Conservation (phyloP, 1,140 invertebrate genomes). For the Solenopsis invicta region DNA sequence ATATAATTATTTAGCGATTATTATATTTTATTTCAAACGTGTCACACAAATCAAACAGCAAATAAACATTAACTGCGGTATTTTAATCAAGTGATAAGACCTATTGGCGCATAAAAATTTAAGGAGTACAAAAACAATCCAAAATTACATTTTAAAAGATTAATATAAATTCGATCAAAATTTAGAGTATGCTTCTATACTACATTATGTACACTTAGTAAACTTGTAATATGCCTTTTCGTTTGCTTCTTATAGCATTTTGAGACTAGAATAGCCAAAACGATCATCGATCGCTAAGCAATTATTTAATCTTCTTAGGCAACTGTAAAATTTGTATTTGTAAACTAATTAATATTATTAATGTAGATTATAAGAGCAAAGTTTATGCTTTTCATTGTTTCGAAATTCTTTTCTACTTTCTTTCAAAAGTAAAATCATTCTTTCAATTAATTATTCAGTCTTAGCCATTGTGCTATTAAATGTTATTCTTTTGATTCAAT, state of each 20-base stretch:
- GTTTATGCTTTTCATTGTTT: constrained; percentile 3
- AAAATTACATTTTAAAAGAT: not conserved
- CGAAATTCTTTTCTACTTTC: not conserved
- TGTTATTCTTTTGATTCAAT: constrained; percentile 62
- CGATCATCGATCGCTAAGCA: constrained; percentile 7
- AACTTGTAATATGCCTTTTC: constrained; percentile 76
- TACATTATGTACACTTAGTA: constrained; percentile 85
- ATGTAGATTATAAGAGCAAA: constrained; percentile 9
- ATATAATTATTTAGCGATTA: constrained; percentile 42
- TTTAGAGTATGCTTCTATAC: constrained; percentile 77
- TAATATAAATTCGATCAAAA: constrained; percentile 53
- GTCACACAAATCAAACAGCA: constrained; percentile 45
- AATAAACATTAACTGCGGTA: constrained; percentile 50
- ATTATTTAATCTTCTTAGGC: not conserved
- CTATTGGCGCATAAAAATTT: constrained; percentile 58
- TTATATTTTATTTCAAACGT: constrained; percentile 30
- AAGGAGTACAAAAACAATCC: not conserved
- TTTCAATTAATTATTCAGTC: constrained; percentile 11
- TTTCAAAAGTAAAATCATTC: constrained; percentile 6
- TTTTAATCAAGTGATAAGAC: constrained; percentile 54
- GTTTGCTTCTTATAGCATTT: constrained; percentile 50
- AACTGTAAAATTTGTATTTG: constrained; percentile 1
- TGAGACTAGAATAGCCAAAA: constrained; percentile 24
- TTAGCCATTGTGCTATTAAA: constrained; percentile 41
- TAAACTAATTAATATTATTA: constrained; percentile 32